Evolutionary conservation across 2,888 invertebrate genomes (phyloP).

Genomic region (Epsilonema sp.): DNA sequence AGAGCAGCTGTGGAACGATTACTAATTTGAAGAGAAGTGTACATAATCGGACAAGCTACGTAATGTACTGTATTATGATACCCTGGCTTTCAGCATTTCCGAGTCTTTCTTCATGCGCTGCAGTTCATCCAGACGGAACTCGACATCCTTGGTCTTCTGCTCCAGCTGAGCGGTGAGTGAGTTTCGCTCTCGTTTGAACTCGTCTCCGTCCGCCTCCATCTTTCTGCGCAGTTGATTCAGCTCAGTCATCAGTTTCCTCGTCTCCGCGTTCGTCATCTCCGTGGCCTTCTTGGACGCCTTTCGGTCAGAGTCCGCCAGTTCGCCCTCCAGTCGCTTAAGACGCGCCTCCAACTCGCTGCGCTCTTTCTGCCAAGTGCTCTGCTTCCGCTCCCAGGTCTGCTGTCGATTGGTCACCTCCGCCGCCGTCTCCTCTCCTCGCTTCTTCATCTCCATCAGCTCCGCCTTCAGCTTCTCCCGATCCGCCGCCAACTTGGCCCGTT

Average conservation of each 20-base stretch:
- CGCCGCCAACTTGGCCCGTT: constrained; percentile 16
- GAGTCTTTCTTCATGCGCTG: neutral
- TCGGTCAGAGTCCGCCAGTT: constrained; percentile 3
- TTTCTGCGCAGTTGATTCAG: neutral
- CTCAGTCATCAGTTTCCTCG: constrained; percentile 12
- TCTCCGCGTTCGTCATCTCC: constrained; percentile 11
- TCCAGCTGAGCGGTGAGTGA: neutral
- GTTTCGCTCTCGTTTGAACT: neutral
- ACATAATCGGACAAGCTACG: no score
- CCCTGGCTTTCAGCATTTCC: constrained; percentile 3
- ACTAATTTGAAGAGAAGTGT: no score
- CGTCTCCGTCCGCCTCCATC: neutral
- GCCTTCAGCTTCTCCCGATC: constrained; percentile 22
- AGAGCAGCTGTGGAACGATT: no score
- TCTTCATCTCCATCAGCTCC: constrained; percentile 13
- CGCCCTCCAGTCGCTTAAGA: constrained; percentile 1
- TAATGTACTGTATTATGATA: no score
- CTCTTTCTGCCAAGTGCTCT: neutral
- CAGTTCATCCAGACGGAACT: neutral
- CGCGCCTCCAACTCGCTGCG: neutral
- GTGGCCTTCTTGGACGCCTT: constrained; percentile 4
- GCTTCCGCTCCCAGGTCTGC: constrained; percentile 6
- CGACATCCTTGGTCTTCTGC: neutral
- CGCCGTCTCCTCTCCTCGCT: constrained; percentile 5
- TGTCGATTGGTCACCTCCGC: constrained; percentile 3